phyloP scores from a whole-genome alignment of 2,797 vertebrate species.

The Poecilia wingei region DNA sequence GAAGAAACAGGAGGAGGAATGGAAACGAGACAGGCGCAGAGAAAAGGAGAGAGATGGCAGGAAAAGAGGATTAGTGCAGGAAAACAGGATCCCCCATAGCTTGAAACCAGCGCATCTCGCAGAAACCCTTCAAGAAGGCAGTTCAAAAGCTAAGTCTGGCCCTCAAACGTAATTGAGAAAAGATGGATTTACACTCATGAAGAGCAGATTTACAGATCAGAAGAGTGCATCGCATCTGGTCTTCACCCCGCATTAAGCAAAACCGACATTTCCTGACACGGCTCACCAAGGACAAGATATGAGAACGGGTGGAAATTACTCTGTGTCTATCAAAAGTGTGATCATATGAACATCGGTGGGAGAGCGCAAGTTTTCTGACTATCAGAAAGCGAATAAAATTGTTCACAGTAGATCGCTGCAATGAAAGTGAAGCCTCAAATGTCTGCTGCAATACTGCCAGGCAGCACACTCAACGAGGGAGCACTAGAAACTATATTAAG shows the following conservation, averaged over 20 bases:
- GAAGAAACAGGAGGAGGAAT: constrained; percentile 54
- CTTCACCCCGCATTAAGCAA: constrained; percentile 57
- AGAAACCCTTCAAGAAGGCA: constrained; percentile 68
- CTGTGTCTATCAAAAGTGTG: constrained; percentile 35
- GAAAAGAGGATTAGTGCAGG: constrained; percentile 76
- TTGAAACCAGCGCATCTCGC: constrained; percentile 54
- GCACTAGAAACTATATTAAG: constrained; percentile 37
- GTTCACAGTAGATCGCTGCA: constrained; percentile 77
- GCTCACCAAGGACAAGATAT: constrained; percentile 32
- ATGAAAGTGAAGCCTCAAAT: constrained; percentile 71
- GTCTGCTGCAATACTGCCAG: constrained; percentile 45
- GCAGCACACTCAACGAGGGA: constrained; percentile 38
- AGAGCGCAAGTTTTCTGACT: constrained; percentile 57
- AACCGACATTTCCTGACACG: constrained; percentile 51
- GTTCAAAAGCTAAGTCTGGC: constrained; percentile 65
- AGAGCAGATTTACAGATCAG: constrained; percentile 58
- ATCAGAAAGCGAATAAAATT: constrained; percentile 70
- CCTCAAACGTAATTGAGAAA: constrained; percentile 67
- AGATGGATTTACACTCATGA: constrained; percentile 67
- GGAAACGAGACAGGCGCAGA: constrained; percentile 56
- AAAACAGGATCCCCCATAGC: constrained; percentile 69
- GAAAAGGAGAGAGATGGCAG: constrained; percentile 53
- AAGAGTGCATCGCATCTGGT: constrained; percentile 58
- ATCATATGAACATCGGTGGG: constrained; percentile 41
- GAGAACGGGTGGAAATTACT: constrained; percentile 46